A percentile compares a stretch with the other conserved stretches of the same genome.
These are phyloP conservation scores for Listronotus oregonensis DNA, from an alignment of 1,140 invertebrate genomes.

Conservation along the genomic window DNA sequence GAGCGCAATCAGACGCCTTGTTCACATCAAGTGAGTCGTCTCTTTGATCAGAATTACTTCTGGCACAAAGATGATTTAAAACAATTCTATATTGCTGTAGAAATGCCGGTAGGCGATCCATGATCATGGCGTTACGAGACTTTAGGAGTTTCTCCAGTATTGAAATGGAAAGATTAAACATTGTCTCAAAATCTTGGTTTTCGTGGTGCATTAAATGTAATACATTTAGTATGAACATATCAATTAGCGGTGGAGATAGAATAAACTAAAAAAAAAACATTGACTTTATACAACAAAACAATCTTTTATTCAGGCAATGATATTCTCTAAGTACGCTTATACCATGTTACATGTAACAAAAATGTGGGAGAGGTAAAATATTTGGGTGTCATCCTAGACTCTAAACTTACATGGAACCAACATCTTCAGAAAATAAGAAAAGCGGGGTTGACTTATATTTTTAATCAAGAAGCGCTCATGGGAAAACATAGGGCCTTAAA, in stretches of 20 bases:
- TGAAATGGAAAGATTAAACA: constrained; percentile 34
- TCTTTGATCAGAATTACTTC: constrained; percentile 37
- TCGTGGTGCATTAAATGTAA: constrained; percentile 29
- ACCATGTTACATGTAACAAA: too few relatives aligned
- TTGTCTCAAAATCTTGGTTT: constrained; percentile 33
- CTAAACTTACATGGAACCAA: too few relatives aligned
- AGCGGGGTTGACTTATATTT: too few relatives aligned
- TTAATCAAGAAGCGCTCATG: too few relatives aligned
- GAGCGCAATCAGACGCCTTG: constrained; percentile 45
- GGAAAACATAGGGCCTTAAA: too few relatives aligned
- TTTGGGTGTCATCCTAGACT: too few relatives aligned
- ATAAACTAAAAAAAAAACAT: constrained; percentile 43
- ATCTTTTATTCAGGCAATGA: too few relatives aligned
- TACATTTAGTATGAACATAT: constrained; percentile 35
- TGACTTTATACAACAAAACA: constrained; percentile 9
- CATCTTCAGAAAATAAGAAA: too few relatives aligned
- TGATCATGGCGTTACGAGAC: constrained; percentile 45
- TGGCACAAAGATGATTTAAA: constrained; percentile 42
- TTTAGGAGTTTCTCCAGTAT: constrained; percentile 47
- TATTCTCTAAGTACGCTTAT: too few relatives aligned
- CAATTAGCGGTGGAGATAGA: constrained; percentile 44
- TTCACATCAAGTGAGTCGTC: constrained; percentile 26
- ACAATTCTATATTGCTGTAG: constrained; percentile 46
- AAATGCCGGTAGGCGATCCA: constrained; percentile 48
- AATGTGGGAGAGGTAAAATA: too few relatives aligned